Percentiles rank a stretch among this genome's conserved stretches.
Conservation (phyloP, 2,113 vertebrate species). For the Mugil cephalus region DNA sequence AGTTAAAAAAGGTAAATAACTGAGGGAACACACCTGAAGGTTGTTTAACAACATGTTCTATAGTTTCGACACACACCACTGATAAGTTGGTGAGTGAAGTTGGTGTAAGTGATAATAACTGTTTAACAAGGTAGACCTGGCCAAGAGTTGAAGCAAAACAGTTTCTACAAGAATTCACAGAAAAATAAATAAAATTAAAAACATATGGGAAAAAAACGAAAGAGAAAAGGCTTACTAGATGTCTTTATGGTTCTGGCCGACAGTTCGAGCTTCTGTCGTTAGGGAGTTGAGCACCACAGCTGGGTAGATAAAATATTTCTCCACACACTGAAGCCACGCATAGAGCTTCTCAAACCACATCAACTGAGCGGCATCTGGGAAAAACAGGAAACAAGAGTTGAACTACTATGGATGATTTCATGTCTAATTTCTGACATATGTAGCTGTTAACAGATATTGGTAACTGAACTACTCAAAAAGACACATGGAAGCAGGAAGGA, state of each 20-base stretch:
- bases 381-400: slow-evolving; percentile 5
- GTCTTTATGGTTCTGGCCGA: slow-evolving; percentile 87
- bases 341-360: slow-evolving; percentile 97
- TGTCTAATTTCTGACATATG: no score
- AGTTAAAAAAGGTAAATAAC: no score
- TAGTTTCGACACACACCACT: slow-evolving; percentile 19
- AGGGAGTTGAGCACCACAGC: slow-evolving; percentile 92
- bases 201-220: slow-evolving; percentile 1
- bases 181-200: no score
- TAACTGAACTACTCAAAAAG: background rate
- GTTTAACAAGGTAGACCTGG: no score
- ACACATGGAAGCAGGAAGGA: background rate
- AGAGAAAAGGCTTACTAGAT: slow-evolving; percentile 84
- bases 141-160: no score
- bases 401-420: no score
- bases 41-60: slow-evolving; percentile 7
- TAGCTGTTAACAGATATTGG: no score
- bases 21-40: slow-evolving; percentile 9
- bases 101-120: no score
- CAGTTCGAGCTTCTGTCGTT: slow-evolving; percentile 88
- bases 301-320: slow-evolving; percentile 92
- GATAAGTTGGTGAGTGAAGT: no score
- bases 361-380: slow-evolving; percentile 89
- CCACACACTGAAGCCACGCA: slow-evolving; percentile 90
- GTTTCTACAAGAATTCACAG: no score